phyloP scores from a whole-genome alignment of 2,888 invertebrate species.

The Eurytoma californica region DNA sequence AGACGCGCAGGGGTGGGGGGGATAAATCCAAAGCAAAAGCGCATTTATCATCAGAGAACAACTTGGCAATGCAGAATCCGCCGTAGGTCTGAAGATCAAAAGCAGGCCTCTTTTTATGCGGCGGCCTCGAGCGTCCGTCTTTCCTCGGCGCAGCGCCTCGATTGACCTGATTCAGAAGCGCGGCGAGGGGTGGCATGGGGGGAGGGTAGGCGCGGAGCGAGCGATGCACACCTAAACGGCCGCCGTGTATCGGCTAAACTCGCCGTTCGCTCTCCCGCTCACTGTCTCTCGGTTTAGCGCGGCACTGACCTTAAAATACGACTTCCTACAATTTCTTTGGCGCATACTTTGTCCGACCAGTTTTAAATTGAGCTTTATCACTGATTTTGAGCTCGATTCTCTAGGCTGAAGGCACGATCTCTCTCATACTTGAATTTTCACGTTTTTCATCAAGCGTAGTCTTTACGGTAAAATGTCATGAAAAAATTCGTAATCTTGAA shows the following conservation, averaged over 20 bases:
- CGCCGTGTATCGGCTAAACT: background rate
- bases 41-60: no score
- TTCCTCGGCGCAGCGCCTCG: conserved; percentile 28
- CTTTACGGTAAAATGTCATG: no score
- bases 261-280: conserved; percentile 10
- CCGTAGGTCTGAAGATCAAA: no score
- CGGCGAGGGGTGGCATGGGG: conserved; percentile 8
- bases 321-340: background rate
- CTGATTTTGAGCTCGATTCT: no score
- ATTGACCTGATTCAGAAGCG: conserved; percentile 42
- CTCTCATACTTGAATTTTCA: no score
- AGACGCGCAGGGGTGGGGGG: no score
- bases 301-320: no score
- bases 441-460: no score
- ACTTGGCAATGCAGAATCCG: no score
- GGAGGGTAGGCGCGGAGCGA: conserved; percentile 7
- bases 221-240: conserved; percentile 31
- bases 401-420: no score
- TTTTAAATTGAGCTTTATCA: background rate
- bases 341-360: background rate
- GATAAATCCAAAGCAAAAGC: no score
- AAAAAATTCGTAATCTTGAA: no score
- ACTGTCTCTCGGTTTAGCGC: background rate
- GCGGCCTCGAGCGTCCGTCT: conserved; percentile 1
- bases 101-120: conserved; percentile 11